Percentiles rank a stretch among this genome's conserved stretches.
Evolutionary conservation across 1,140 invertebrate genomes (phyloP).

Genomic region (Aradophagus sp.): DNA sequence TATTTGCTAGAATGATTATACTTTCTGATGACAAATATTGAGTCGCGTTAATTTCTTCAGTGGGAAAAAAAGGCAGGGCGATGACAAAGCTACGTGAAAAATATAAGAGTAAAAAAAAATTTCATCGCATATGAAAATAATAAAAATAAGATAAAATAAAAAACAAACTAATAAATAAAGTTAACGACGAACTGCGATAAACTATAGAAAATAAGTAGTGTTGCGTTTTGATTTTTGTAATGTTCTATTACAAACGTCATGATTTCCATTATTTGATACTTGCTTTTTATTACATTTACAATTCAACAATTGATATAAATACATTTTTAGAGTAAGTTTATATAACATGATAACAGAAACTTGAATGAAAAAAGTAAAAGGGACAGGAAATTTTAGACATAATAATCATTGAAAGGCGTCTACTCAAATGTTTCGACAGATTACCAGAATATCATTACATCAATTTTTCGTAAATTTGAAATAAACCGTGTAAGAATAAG

Average conservation of each 20-base stretch:
- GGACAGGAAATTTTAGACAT: constrained; percentile 42
- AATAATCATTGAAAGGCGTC: constrained; percentile 42
- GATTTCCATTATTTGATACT: constrained; percentile 50
- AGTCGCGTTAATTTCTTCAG: constrained; percentile 38
- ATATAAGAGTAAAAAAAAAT: constrained; percentile 28
- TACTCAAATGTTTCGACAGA: constrained; percentile 50
- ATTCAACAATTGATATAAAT: constrained; percentile 49
- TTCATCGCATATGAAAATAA: constrained; percentile 34
- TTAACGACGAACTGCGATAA: constrained; percentile 53
- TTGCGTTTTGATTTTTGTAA: constrained; percentile 53
- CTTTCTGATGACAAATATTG: constrained; percentile 19
- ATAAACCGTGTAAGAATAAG: constrained; percentile 51
- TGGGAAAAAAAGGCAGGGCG: too few species aligned
- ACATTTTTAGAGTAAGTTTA: constrained; percentile 54
- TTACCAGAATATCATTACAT: constrained; percentile 50
- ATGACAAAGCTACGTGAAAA: constrained; percentile 11
- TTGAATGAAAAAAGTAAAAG: constrained; percentile 31
- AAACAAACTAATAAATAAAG: constrained; percentile 47
- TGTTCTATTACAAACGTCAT: constrained; percentile 34
- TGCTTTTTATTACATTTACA: constrained; percentile 57
- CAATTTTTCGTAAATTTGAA: constrained; percentile 53
- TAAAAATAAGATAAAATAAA: constrained; percentile 23
- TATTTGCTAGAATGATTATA: constrained; percentile 49
- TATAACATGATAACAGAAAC: constrained; percentile 46
- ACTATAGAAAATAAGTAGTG: constrained; percentile 49